These are phyloP conservation scores for Tethya wilhelma DNA, from an alignment of 37 sponge, comb jelly and placozoan species.

Conservation along the genomic window DNA sequence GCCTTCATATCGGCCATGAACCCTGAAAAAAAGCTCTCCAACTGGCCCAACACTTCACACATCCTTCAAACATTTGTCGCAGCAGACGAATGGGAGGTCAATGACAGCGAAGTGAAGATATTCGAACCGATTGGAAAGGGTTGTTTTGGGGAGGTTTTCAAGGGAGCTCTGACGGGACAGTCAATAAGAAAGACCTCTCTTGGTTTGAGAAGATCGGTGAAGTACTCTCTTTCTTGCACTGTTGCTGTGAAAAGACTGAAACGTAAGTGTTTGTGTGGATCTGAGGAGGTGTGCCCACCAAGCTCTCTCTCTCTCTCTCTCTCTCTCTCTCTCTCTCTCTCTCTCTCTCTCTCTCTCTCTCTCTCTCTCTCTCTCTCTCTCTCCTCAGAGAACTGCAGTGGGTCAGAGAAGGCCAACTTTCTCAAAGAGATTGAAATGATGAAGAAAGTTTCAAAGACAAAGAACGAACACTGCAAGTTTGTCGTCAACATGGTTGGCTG, in stretches of 20 bases:
- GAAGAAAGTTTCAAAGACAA: conserved; percentile 63
- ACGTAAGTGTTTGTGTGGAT: conserved; percentile 39
- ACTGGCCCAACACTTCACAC: no score
- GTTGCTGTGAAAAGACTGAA: conserved; percentile 77
- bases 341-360: conserved; percentile 29
- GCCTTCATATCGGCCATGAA: no score
- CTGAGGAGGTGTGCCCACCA: no score
- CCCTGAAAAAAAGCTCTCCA: no score
- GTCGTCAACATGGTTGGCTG: conserved; percentile 86
- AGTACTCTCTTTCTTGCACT: conserved; percentile 3
- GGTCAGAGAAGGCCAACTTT: conserved; percentile 51
- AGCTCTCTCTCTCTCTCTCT: conserved; percentile 13
- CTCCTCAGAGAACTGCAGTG: conserved; percentile 12
- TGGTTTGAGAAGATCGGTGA: background rate
- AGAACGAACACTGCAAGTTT: conserved; percentile 31
- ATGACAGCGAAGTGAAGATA: conserved; percentile 19
- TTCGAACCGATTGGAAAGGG: conserved; percentile 61
- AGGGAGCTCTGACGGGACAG: conserved; percentile 24
- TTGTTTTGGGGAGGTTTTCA: conserved; percentile 70
- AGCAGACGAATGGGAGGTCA: conserved; percentile 71
- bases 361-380: conserved; percentile 24
- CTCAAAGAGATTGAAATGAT: conserved; percentile 76
- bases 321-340: conserved; percentile 15
- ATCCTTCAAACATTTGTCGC: no score
- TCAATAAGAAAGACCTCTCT: background rate